phyloP scores from a whole-genome alignment of 2,113 vertebrate genomes.

The Prochilodus magdalenae region DNA sequence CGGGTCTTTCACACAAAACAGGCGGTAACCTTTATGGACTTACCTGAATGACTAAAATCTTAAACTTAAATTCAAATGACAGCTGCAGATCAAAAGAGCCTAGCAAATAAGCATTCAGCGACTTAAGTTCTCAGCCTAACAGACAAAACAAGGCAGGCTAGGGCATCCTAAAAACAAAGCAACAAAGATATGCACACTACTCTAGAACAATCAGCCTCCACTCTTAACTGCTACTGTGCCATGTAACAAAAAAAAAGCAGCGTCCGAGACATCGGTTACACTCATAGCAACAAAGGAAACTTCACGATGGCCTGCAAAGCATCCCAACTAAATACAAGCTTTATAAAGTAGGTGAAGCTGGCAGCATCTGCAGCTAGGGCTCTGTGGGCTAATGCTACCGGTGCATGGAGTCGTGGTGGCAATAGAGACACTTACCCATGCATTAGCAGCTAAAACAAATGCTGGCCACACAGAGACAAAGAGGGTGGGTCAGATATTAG shows the following conservation, averaged over 20 bases:
- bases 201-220: conserved; percentile 31
- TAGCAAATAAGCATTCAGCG: conserved; percentile 26
- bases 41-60: conserved; percentile 30
- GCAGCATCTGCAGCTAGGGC: conserved; percentile 15
- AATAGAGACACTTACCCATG: conserved; percentile 72
- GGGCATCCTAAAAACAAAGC: conserved; percentile 36
- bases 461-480: conserved; percentile 55
- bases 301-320: conserved; percentile 29
- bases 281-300: conserved; percentile 45
- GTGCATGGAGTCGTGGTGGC: conserved; percentile 39
- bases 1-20: neutral
- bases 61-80: neutral
- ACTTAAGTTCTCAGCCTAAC: conserved; percentile 1
- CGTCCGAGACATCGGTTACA: conserved; percentile 18
- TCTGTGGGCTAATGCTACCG: conserved; percentile 30
- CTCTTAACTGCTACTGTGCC: conserved; percentile 31
- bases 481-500: conserved; percentile 59
- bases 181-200: conserved; percentile 22
- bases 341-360: conserved; percentile 27
- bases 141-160: conserved; percentile 3
- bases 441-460: conserved; percentile 66
- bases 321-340: conserved; percentile 24
- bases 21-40: conserved; percentile 10
- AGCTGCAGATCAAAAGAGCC: conserved; percentile 9
- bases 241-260: conserved; percentile 22